Evolutionary conservation across 2,888 invertebrate genomes (phyloP), one percentile per base, ranked within the genome.

Genomic region (Lobophora halterata): DNA sequence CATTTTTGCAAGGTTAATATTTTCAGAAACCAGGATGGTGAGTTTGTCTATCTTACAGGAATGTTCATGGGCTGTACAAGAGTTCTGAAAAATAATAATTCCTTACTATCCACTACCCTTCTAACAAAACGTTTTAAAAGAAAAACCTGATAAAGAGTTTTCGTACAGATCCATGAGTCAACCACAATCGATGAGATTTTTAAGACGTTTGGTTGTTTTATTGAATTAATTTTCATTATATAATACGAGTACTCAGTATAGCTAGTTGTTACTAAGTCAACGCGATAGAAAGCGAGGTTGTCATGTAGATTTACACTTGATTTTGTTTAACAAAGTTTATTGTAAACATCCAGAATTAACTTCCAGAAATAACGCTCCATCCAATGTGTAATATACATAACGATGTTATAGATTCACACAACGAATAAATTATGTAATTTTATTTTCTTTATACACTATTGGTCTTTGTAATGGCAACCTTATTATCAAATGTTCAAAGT

Each of bases 1-100:
- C 71, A 68, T 81, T 79, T 76, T 76, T 78, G 86, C 61, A 81
- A 82, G 86, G 69, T 71, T 68, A 60, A 65, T 67, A 66, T 76
- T 86, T 86, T 75, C 87, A 87, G 87, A 83, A 70, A 55, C 79
- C 61, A 65, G 86, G 85, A 85, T 78, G 86, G 87, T 87, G 83
- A 87, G 87, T 87, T 63, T 55, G 52, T 66, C 55, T 53, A 59
- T 66, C 81, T 78, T 80, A 69, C 83, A 76, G 71, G 73, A 74
- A 74, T 79, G 77, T 83, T 75, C 63, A 68, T 64, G 69, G 71
- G 62, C 65, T 67, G 51, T 55, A 65, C 71, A 74, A 78, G 75
- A 58, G 68, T 71, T 79, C 75, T 70, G 55, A 32, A 19, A 23
- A 31, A 36, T 23, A 39, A 37, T 13, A 12, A 21, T 13, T 21